These are phyloP conservation scores for Brachionus plicatilis DNA, from an alignment of 1,140 invertebrate species.

Conservation along the genomic window DNA sequence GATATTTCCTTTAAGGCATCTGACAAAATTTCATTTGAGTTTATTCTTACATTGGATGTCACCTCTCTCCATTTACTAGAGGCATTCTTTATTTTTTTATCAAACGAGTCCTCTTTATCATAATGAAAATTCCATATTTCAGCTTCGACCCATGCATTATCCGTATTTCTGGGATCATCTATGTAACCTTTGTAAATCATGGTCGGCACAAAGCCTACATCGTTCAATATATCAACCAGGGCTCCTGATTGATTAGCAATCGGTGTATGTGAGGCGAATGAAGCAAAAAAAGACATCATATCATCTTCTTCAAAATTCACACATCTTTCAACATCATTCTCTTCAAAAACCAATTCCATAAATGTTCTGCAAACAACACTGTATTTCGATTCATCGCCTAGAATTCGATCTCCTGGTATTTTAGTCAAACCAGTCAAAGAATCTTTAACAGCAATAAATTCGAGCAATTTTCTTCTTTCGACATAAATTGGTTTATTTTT, in stretches of 20 bases:
- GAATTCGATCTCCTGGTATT: conserved; percentile 23
- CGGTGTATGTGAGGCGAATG: conserved; percentile 78
- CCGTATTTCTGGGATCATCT: conserved; percentile 34
- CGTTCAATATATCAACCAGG: conserved; percentile 1
- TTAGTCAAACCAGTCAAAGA: conserved; percentile 4
- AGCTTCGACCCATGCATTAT: conserved; percentile 40
- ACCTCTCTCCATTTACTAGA: conserved; percentile 31
- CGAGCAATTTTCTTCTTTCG: conserved; percentile 29
- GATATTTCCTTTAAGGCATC: conserved; percentile 34
- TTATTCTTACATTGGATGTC: conserved; percentile 7
- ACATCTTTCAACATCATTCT: conserved; percentile 33
- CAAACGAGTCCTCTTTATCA: conserved; percentile 36
- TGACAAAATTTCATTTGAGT: conserved; percentile 9
- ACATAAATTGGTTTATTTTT: conserved; percentile 17
- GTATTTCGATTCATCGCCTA: conserved; percentile 34
- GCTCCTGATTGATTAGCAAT: conserved; percentile 54
- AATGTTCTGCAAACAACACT: conserved; percentile 38
- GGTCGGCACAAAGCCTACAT: conserved; percentile 28
- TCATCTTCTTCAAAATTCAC: conserved; percentile 14
- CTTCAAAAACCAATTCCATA: conserved; percentile 37
- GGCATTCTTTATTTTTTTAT: conserved; percentile 7
- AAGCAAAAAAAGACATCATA: conserved; percentile 38
- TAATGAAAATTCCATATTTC: conserved; percentile 41
- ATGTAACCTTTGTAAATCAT: conserved; percentile 39
- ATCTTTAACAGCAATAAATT: conserved; percentile 38